Evolutionary conservation across 2,888 invertebrate genomes (phyloP).

Genomic region (Drosophila anomelani): DNA sequence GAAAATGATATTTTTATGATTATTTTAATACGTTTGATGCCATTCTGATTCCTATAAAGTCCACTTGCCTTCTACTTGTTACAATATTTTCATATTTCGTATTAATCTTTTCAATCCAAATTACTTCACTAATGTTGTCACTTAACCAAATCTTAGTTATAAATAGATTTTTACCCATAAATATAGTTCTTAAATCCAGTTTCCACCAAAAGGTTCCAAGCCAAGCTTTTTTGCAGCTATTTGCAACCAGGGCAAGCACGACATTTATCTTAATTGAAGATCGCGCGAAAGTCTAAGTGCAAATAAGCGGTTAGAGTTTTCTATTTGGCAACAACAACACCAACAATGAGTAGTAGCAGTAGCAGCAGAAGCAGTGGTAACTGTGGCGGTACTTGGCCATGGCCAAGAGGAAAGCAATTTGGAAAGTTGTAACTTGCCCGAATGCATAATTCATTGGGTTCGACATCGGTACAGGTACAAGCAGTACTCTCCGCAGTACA

Average conservation of each 20-base stretch:
- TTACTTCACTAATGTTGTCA: background rate
- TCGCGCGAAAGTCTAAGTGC: constrained; percentile 52
- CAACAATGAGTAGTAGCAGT: constrained; percentile 22
- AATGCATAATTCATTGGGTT: constrained; percentile 77
- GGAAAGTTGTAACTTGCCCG: constrained; percentile 69
- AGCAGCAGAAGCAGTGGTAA: constrained; percentile 29
- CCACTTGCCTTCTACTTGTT: background rate
- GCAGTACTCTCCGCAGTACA: constrained; percentile 38
- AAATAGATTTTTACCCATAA: constrained; percentile 8
- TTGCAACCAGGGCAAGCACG: constrained; percentile 39
- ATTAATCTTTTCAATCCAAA: too few species aligned
- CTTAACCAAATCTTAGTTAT: background rate
- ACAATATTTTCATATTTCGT: background rate
- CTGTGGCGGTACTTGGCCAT: constrained; percentile 27
- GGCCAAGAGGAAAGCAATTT: constrained; percentile 64
- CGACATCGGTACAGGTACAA: constrained; percentile 41
- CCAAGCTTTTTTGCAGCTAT: constrained; percentile 18
- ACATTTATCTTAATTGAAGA: constrained; percentile 55
- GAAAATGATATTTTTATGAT: background rate
- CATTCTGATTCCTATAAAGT: background rate
- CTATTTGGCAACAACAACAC: constrained; percentile 58
- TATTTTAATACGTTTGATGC: too few species aligned
- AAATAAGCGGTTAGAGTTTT: constrained; percentile 60
- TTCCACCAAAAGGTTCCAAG: constrained; percentile 5
- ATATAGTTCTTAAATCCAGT: constrained; percentile 5